Percentiles rank a stretch among this genome's conserved stretches.
phyloP scores from a whole-genome alignment of 2,113 vertebrate genomes.

The Ptilorrhoa leucosticta region DNA sequence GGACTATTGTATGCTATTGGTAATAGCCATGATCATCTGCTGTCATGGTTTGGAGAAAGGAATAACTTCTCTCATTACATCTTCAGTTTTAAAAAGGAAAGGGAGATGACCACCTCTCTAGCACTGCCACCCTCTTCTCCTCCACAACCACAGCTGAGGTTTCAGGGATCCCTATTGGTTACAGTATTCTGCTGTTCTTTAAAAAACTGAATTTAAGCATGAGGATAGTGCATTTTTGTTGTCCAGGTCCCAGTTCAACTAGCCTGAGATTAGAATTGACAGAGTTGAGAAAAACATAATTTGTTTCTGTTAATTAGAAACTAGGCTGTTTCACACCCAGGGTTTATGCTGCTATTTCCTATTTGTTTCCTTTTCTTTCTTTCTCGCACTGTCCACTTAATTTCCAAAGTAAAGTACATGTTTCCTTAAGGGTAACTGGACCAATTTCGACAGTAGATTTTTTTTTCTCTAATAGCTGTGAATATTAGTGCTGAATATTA shows the following conservation, averaged over 20 bases:
- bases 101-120: neutral
- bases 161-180: neutral
- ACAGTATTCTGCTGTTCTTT: neutral
- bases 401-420: neutral
- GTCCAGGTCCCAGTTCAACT: neutral
- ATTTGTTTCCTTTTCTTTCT: neutral
- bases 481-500: neutral
- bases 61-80: neutral
- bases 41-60: neutral
- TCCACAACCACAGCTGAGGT: neutral
- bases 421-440: neutral
- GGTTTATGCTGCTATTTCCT: neutral
- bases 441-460: neutral
- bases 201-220: neutral
- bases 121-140: neutral
- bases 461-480: neutral
- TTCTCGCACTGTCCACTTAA: neutral
- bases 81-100: neutral
- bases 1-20: neutral
- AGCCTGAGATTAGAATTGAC: neutral
- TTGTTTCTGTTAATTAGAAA: neutral
- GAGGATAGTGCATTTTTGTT: neutral
- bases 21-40: neutral
- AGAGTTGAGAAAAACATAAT: neutral
- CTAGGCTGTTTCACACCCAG: neutral